A percentile compares a stretch with the other conserved stretches of the same genome.
phyloP scores from a whole-genome alignment of 2,888 invertebrate genomes.

The Minunthozetes semirufus region DNA sequence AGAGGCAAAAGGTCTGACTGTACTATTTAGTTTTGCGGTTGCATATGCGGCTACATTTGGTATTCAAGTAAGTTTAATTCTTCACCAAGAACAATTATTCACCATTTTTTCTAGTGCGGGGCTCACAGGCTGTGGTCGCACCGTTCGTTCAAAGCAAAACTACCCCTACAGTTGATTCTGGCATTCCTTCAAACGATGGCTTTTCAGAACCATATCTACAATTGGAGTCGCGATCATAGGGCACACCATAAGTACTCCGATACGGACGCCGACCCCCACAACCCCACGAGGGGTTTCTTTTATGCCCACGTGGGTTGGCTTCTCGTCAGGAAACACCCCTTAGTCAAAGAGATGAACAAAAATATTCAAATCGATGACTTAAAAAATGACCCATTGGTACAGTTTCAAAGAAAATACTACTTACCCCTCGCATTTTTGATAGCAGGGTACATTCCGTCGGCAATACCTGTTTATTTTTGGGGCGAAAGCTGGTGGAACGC shows the following conservation, averaged over 20 bases:
- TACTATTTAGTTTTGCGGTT: constrained; percentile 41
- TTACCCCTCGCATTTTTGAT: constrained; percentile 47
- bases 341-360: constrained; percentile 36
- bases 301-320: constrained; percentile 41
- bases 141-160: constrained; percentile 41
- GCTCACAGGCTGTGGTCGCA: constrained; percentile 54
- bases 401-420: constrained; percentile 45
- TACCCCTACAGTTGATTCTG: neutral
- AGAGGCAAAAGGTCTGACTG: constrained; percentile 26
- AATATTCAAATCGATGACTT: constrained; percentile 37
- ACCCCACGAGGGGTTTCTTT: constrained; percentile 40
- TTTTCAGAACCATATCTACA: constrained; percentile 32
- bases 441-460: constrained; percentile 57
- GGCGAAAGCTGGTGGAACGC: constrained; percentile 67
- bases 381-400: constrained; percentile 38
- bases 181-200: too few species aligned
- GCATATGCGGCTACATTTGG: constrained; percentile 49
- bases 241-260: constrained; percentile 39
- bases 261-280: constrained; percentile 41
- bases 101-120: constrained; percentile 44
- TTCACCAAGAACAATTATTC: too few species aligned
- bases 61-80: constrained; percentile 50
- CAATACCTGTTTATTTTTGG: constrained; percentile 76
- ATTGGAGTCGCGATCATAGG: constrained; percentile 40
- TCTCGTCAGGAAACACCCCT: constrained; percentile 39